Evolutionary conservation across 2,888 invertebrate species (phyloP), one percentile per base, ranked within the genome.

Genomic region (Neocrepidodera transversa): DNA sequence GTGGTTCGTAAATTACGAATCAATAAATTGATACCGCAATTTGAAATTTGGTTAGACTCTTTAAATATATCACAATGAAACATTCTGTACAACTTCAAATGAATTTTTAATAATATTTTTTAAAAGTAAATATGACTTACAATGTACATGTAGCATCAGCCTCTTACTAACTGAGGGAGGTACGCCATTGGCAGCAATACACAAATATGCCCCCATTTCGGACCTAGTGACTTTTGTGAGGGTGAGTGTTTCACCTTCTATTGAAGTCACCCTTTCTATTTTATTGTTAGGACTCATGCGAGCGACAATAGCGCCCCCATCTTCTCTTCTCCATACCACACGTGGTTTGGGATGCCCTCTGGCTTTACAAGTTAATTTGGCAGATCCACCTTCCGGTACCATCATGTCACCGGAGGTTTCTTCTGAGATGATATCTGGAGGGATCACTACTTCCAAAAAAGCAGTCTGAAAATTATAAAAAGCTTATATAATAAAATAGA

Each of bases 321-420:
- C 94, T 80, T 95, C 94, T 60, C 94, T 85, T 65, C 89, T 85
- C 94, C 94, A 95, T 17, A 88, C 84, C 70, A 95, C 92, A 73
- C 88, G 88, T 0, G 94, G 94, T 66, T 90, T 88, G 7, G 93
- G 93, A 74, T 87, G 90, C 2, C 94, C 93, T 59, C 90, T 84
- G 1, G 93, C 93, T 77, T 91, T 91, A 80, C 94, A 94, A 60
- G 92, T 87, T 68, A 94, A 82, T 78, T 93, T 93, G 0, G 92
- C 93, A 4, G 92, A 89, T 32, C 93, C 93, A 50, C 93, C 93
- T 81, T 94, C 94, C n/a, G 93, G 93, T 53, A 95, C 93, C 91
- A 93, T 93, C 86, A 95, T 88, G 77, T 95, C 95, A 10, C 94
- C 93, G 49, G 94, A 92, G 7, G 93, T 93, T 77, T 93, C 93